Evolutionary conservation across 1,140 invertebrate species (phyloP), one percentile per base, ranked within the genome.

Genomic region (Eriosoma lanigerum): DNA sequence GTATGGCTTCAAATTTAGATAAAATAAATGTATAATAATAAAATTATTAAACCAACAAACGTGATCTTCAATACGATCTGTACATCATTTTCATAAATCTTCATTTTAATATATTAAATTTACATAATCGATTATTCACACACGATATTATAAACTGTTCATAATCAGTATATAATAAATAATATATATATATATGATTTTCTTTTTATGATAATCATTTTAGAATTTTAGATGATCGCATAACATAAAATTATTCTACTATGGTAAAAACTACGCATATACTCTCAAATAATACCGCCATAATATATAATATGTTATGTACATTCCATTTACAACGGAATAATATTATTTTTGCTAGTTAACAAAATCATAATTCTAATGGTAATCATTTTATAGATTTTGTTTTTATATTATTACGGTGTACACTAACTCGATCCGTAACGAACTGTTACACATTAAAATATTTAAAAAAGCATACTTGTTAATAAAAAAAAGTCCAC

Each of bases 41-140:
- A 56, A 24, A 21, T n/a, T n/a, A n/a, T n/a, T n/a, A 38, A 38
- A 38, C 32, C 32, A 38, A 38, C 32, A 60, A 60, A 21, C 15
- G 24, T 29, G 24, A 17, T 29, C 15, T 26, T 60, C 24, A 26
- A 60, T 60, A 26, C 2, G 24, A 60, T 60, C 15, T 60, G 56
- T 6, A 13, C 15, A 60, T 26, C 2, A 29, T 26, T 6, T 29
- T 38, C 32, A 38, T 38, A 38, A 3, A 38, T 38, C 32, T 38
- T 38, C 32, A 38, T 38, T 38, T 29, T 60, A 60, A 17, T 60
- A 8, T 60, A 60, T 29, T 60, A 1, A 26, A 60, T 60, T 60
- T 60, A 60, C 56, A 60, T 60, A 60, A 60, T 60, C 56, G 24
- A 60, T 60, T 60, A 60, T 60, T 29, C 1, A 15, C 56, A 29